These are phyloP conservation scores for Bombus vancouverensis DNA, from an alignment of 1,140 invertebrate genomes.

Conservation along the genomic window DNA sequence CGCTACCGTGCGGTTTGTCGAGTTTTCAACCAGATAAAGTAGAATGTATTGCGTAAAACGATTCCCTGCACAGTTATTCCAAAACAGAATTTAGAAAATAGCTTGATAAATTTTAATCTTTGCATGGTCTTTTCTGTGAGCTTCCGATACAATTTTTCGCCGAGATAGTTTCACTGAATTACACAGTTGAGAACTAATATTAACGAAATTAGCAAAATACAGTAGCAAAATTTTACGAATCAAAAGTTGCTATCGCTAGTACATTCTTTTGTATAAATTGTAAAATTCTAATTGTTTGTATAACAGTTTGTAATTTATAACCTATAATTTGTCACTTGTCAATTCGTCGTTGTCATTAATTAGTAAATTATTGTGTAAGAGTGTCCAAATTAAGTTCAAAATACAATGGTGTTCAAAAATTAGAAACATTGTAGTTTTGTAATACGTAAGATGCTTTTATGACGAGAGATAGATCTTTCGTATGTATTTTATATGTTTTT, in stretches of 20 bases:
- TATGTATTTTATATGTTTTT: no score
- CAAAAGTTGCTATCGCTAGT: not conserved
- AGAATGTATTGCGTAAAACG: not conserved
- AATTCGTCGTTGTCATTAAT: not conserved
- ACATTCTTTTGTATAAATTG: not conserved
- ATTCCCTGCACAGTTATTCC: not conserved
- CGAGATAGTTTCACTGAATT: not conserved
- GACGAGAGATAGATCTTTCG: not conserved
- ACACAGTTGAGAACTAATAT: no score
- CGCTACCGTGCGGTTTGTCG: conserved; percentile 4
- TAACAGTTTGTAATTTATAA: no score
- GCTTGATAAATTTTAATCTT: not conserved
- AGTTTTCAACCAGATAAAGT: not conserved
- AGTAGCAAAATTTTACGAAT: no score
- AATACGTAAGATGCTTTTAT: not conserved
- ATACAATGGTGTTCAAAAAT: not conserved
- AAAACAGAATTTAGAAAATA: not conserved
- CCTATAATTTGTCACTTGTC: not conserved
- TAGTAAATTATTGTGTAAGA: not conserved
- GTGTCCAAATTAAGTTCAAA: not conserved
- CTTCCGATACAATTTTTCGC: not conserved
- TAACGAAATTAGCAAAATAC: no score
- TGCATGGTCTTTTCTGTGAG: no score
- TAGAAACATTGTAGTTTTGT: not conserved
- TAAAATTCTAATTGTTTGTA: not conserved